A percentile compares a stretch with the other conserved stretches of the same genome.
phyloP scores from a whole-genome alignment of 2,888 invertebrate genomes.

The Netelia inedita region DNA sequence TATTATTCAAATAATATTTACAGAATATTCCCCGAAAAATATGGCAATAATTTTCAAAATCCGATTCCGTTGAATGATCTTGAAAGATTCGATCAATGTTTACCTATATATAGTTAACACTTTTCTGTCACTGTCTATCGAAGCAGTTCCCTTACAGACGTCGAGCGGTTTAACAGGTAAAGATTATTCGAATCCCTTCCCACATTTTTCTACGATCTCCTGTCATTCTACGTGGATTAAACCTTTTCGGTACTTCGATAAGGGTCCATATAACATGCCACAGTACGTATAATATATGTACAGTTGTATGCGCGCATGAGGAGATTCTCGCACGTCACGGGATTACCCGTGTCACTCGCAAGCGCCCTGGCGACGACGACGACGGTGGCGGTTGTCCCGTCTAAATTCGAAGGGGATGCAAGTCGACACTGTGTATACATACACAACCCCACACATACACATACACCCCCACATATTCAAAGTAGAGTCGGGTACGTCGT shows the following conservation, averaged over 20 bases:
- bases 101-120: no score
- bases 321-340: slow-evolving; percentile 55
- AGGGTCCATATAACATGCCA: slow-evolving; percentile 34
- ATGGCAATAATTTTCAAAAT: no score
- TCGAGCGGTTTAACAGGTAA: neutral
- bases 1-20: no score
- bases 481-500: neutral
- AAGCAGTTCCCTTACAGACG: no score
- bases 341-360: slow-evolving; percentile 63
- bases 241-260: neutral
- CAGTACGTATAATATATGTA: slow-evolving; percentile 20
- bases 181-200: neutral
- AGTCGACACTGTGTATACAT: slow-evolving; percentile 1
- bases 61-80: no score
- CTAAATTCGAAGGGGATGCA: slow-evolving; percentile 53
- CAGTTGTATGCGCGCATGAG: slow-evolving; percentile 12
- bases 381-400: slow-evolving; percentile 44
- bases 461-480: slow-evolving; percentile 20
- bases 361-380: slow-evolving; percentile 45
- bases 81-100: no score
- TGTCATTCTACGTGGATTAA: neutral
- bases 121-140: no score
- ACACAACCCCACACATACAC: neutral
- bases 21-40: no score
- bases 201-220: neutral